phyloP scores from a whole-genome alignment of 92 coral and sea anemone species.

The Zoanthus gigantus region DNA sequence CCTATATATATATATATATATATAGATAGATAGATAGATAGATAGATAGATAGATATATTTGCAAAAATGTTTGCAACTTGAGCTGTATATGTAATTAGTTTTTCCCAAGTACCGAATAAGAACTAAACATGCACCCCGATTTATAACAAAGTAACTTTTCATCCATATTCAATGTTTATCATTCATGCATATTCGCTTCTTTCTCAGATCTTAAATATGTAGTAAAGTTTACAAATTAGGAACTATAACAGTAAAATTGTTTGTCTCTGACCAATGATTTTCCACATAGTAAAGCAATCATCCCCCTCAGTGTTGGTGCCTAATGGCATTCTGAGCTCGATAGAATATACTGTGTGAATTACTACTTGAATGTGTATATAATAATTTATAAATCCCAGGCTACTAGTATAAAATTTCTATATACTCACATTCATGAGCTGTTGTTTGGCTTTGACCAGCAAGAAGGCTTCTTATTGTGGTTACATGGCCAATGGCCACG shows the following conservation, averaged over 20 bases:
- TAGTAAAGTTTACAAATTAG: slow-evolving; percentile 3
- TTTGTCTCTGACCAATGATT: slow-evolving; percentile 3
- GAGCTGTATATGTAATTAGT: slow-evolving; percentile 7
- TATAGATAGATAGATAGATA: neutral
- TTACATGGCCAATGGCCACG: slow-evolving; percentile 18
- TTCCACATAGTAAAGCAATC: slow-evolving; percentile 12
- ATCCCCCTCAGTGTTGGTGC: slow-evolving; percentile 26
- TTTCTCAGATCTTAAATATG: slow-evolving; percentile 19
- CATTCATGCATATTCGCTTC: slow-evolving; percentile 12
- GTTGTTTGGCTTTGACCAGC: slow-evolving; percentile 26
- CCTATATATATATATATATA: neutral
- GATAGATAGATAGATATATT: too few species aligned
- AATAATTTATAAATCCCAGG: neutral
- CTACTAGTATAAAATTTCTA: neutral
- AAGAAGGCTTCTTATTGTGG: slow-evolving; percentile 8
- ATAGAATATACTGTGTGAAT: slow-evolving; percentile 13
- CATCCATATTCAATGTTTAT: slow-evolving; percentile 16
- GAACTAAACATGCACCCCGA: slow-evolving; percentile 11
- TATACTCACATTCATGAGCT: slow-evolving; percentile 30
- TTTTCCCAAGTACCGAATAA: slow-evolving; percentile 9
- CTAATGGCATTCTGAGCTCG: slow-evolving; percentile 16
- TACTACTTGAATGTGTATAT: neutral
- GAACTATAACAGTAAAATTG: slow-evolving; percentile 3
- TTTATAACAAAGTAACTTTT: slow-evolving; percentile 9
- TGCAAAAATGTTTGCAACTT: neutral